These are phyloP conservation scores for Acrossocheilus fasciatus DNA, from an alignment of 2,797 vertebrate species.

Conservation along the genomic window DNA sequence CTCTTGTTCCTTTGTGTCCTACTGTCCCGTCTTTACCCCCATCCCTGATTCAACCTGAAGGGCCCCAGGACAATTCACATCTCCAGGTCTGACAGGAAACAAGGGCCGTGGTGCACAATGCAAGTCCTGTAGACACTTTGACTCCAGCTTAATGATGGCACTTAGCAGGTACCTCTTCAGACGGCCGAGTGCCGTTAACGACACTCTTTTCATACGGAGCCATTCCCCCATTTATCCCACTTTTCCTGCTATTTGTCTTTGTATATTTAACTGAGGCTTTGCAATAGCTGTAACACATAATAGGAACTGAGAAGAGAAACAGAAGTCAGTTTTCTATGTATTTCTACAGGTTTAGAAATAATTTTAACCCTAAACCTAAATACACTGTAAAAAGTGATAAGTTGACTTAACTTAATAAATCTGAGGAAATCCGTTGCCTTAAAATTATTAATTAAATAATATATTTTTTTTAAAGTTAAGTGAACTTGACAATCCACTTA, in stretches of 20 bases:
- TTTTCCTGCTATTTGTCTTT: constrained; percentile 6
- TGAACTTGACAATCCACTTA: no score
- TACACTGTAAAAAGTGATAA: no score
- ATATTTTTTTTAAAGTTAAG: no score
- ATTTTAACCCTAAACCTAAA: not conserved
- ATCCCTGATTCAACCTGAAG: constrained; percentile 27
- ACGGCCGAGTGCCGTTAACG: constrained; percentile 42
- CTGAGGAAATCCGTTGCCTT: no score
- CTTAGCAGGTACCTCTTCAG: constrained; percentile 67
- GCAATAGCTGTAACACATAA: not conserved
- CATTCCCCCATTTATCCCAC: constrained; percentile 1
- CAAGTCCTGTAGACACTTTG: constrained; percentile 65
- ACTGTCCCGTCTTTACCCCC: constrained; percentile 36
- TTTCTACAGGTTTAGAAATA: not conserved
- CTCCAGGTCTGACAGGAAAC: constrained; percentile 65
- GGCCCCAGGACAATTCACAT: constrained; percentile 60
- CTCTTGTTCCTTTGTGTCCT: constrained; percentile 43
- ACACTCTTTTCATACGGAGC: constrained; percentile 44
- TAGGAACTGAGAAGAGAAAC: not conserved
- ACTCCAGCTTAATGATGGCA: constrained; percentile 68
- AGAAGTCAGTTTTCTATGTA: not conserved
- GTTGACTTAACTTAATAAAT: no score
- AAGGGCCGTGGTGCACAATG: constrained; percentile 58
- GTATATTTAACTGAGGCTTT: not conserved
- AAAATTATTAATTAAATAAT: no score